Percentiles rank a stretch among this genome's conserved stretches.
Conservation (phyloP, 2,797 vertebrate genomes). For the Gymnocypris eckloni region DNA sequence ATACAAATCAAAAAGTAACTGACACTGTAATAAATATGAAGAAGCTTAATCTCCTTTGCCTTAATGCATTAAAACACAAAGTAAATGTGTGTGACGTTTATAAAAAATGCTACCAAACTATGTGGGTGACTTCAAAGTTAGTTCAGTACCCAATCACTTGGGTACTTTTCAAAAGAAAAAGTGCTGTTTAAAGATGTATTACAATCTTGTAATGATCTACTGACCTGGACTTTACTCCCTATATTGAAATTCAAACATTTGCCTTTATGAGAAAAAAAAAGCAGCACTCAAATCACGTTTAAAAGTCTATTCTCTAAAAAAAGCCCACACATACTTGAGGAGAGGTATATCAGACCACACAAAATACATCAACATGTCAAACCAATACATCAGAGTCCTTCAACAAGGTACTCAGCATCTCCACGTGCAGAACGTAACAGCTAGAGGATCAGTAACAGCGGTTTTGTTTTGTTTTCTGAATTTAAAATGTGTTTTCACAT, state of each 20-base stretch:
- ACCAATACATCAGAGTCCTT: neutral
- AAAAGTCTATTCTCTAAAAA: neutral
- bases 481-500: constrained; percentile 15
- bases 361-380: neutral
- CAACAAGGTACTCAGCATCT: neutral
- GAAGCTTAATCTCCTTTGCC: neutral
- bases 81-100: neutral
- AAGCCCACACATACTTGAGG: neutral
- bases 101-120: neutral
- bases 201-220: neutral
- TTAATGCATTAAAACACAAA: constrained; percentile 6
- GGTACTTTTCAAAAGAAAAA: neutral
- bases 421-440: neutral
- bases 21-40: constrained; percentile 33
- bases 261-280: neutral
- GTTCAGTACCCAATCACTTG: neutral
- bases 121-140: neutral
- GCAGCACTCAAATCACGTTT: neutral
- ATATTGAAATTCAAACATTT: neutral
- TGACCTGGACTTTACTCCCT: neutral
- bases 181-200: neutral
- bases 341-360: neutral
- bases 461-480: neutral
- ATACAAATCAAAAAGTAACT: neutral
- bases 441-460: neutral